phyloP scores from a whole-genome alignment of 1,140 invertebrate genomes.

The Anoplolepis gracilipes region DNA sequence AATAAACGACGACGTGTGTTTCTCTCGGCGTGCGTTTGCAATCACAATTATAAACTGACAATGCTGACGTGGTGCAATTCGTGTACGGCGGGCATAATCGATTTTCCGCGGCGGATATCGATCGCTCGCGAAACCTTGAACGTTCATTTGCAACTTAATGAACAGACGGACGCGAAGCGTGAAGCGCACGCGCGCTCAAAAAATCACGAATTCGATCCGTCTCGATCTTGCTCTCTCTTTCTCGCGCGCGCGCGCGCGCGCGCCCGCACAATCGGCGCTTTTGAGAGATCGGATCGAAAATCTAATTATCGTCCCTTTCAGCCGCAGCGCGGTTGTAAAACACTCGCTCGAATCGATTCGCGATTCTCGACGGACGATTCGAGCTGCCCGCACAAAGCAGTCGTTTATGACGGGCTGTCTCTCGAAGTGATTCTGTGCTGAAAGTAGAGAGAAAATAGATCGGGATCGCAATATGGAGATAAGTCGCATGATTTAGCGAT shows the following conservation, averaged over 20 bases:
- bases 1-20: slow-evolving; percentile 32
- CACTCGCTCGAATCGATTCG: slow-evolving; percentile 41
- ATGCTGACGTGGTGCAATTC: slow-evolving; percentile 63
- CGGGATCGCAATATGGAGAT: not conserved
- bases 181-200: slow-evolving; percentile 3
- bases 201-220: slow-evolving; percentile 51
- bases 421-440: not conserved
- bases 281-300: slow-evolving; percentile 49
- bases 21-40: slow-evolving; percentile 19
- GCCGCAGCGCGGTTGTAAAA: slow-evolving; percentile 10
- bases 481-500: not conserved
- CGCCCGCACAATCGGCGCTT: slow-evolving; percentile 40
- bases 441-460: not conserved
- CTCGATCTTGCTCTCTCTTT: not conserved
- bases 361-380: slow-evolving; percentile 47
- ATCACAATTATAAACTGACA: slow-evolving; percentile 64
- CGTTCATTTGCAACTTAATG: slow-evolving; percentile 65
- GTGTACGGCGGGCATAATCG: slow-evolving; percentile 66
- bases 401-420: not conserved
- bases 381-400: slow-evolving; percentile 36
- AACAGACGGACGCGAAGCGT: slow-evolving; percentile 31
- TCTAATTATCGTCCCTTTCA: slow-evolving; percentile 40
- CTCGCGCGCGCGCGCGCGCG: slow-evolving; percentile 14
- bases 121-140: slow-evolving; percentile 67
- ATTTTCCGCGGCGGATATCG: slow-evolving; percentile 65